Conservation (phyloP, 2,797 vertebrate genomes). For the Helarctos malayanus region DNA sequence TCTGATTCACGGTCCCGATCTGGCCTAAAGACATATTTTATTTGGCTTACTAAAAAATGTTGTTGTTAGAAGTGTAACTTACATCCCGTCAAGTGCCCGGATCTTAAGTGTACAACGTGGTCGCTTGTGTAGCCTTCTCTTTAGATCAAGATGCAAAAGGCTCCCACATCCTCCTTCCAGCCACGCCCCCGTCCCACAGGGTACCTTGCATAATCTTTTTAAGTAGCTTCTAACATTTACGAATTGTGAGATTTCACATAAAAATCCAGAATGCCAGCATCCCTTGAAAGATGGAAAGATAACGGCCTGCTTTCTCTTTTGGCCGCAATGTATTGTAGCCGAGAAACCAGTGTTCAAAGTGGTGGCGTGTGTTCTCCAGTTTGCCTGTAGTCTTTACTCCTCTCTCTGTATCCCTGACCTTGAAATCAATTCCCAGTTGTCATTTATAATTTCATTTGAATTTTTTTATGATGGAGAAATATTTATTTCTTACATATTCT, state of each 20-base stretch:
- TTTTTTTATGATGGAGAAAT: conserved; percentile 54
- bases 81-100: background rate
- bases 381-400: background rate
- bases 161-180: too few species aligned
- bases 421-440: background rate
- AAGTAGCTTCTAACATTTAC: conserved; percentile 47
- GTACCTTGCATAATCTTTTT: background rate
- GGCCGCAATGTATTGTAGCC: background rate
- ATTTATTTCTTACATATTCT: background rate
- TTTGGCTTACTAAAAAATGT: background rate
- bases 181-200: background rate
- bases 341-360: background rate
- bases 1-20: background rate
- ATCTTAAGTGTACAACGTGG: background rate
- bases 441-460: conserved; percentile 42
- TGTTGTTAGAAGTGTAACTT: background rate
- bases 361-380: background rate
- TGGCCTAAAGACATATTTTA: background rate
- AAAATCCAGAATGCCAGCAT: background rate
- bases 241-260: background rate
- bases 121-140: background rate
- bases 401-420: background rate
- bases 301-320: background rate
- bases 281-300: background rate
- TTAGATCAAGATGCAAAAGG: background rate